Base-by-base conservation (phyloP, 2,113 vertebrate species). In the Hipposideros armiger region DNA sequence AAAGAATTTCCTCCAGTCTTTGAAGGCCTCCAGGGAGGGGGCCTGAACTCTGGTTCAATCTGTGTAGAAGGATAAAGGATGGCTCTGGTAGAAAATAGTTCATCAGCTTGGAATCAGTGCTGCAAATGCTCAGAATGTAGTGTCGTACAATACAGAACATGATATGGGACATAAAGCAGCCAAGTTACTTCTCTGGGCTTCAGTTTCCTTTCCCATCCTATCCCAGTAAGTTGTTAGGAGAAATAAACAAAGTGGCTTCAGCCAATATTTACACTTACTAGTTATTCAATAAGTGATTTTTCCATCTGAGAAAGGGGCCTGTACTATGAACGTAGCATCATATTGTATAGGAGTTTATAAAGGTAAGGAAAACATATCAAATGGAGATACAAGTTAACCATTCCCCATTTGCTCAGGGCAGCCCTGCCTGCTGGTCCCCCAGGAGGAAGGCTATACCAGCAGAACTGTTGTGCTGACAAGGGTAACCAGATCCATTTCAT, bases 401-500 rank as follows among this genome's bases (percentile, higher is more conserved):
- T 60, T 73, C 17, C 47, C n/a, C 42, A 69, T 52, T 62, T 95
- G 77, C 45, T 74, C 62, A 92, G 26, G 28, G 86, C 32, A 83
- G 64, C 30, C 26, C 42, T 84, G 64, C 47, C 58, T 86, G 32
- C 50, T 60, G 50, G 64, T 93, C 86, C 83, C 73, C 86, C 24
- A 24, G 40, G 6, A 94, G 67, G 60, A 88, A 20, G 32, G 42
- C 50, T 91, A 70, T 17, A 72, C 56, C 66, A 95, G 73, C 47
- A 94, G 56, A 95, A 96, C 40, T 81, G 15, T 16, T 73, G 50
- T 83, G 56, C 40, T 87, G 60, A 95, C 87, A 94, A 95, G 47
- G 80, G 14, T 92, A 95, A 90, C 80, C 47, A 95, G 90, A 95
- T 81, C 76, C 32, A 88, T 77, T 96, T 95, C 76, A 90, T 14